Base-by-base conservation (phyloP, 2,888 invertebrate genomes). In the Hydropsyche betteni region DNA sequence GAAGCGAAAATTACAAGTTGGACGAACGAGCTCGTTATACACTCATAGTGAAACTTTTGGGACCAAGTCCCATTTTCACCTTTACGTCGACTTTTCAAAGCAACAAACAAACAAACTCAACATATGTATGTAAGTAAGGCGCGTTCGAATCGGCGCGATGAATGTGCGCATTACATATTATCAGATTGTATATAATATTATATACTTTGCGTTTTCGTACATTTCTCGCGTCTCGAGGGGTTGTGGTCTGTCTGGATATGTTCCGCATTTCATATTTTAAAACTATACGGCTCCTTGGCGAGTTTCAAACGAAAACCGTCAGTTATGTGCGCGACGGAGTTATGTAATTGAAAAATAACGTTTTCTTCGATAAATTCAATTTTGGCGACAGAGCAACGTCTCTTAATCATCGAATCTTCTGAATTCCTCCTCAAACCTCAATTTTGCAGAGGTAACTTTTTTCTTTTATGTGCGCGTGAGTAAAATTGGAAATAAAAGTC, bases 1-100 rank as follows among this genome's bases (percentile, higher is more conserved):
- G 24, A 58, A 24, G 58, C 8, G 58, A 58, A 58, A 58, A 58
- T 58, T 58, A 53, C 53, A 53, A 53, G 53, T 53, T 53, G 53
- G 16, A 51, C 53, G 53, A 44, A 16, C 53, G 16, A 16, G 24
- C 58, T 58, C 44, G 44, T 44, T 44, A 44, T 44, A 44, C 44
- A 8, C 44, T 44, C 44, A 44, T 44, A 44, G 44, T 6, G 10
- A 44, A 58, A 16, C 58, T 58, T 24, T 24, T 3, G 16, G 58
- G 24, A 14, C 14, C 58, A 16, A 58, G 8, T 24, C 58, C 58
- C n/a, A 58, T 58, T 58, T 58, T 58, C 14, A 14, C 14, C 24
- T 58, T 58, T 24, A 58, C 14, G 24, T 24, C 58, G 58, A 16
- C 16, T 58, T 58, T 16, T 8, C 14, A 53, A 16, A 58, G 24